Base-by-base conservation (phyloP, 2,113 vertebrate species). In the Scomber colias region DNA sequence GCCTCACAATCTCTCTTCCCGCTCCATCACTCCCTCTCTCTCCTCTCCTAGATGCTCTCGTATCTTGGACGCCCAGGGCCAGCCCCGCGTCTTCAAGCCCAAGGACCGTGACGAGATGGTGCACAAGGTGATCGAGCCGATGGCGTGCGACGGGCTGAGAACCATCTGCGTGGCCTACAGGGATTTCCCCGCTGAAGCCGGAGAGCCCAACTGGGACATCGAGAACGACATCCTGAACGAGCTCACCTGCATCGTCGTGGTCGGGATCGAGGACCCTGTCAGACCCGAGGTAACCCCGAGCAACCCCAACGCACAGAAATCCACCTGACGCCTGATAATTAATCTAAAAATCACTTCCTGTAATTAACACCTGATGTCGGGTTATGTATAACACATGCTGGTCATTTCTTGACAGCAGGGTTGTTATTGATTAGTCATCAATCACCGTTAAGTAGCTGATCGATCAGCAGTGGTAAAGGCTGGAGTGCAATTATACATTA, bases 261-360 rank as follows among this genome's bases (percentile, higher is more conserved):
- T 98, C 13, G 98, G 98, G 65, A 99, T 99, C 14, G 98, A 99
- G 90, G 98, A 99, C 46, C 98, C 98, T 0, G 98, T 99, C 54
- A 95, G 98, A 75, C 97, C 94, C 0, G 98, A 99, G 97, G 98
- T 99, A 92, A 21, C 21, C 21, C 19, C 11, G 6, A n/a, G 9
- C 31, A 9, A 3, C 1, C 16, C 14, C 5, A 14, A 11, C 30
- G n/a, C 63, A 16, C 48, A 13, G 10, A 30, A 5, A 2, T 40
- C 19, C 5, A 11, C 21, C 35, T 40, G 35, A 40, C 35, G 35
- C 35, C 7, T 35, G 31, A 35, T 27, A 27, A 7, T 35, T 35
- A 35, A 35, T 35, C 30, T 64, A 40, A 50, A 44, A 75, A 27
- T n/a, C 1, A 16, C 27, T 9, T 5, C 24, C 48, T 11, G 19